Conservation (phyloP, 2,888 invertebrate genomes). For the Seira ritae region DNA sequence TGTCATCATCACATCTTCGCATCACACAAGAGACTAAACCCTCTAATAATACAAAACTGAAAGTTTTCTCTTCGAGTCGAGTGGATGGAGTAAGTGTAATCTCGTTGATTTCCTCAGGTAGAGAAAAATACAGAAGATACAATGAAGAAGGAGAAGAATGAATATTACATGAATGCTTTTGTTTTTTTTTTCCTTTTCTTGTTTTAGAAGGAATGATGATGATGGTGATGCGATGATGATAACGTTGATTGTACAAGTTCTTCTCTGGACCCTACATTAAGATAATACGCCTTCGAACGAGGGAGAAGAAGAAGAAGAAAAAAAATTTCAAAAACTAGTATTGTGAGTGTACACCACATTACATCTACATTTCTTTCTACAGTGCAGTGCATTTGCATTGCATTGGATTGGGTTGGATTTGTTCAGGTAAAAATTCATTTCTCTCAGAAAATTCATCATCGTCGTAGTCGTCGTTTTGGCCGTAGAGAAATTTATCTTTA, state of each 20-base stretch:
- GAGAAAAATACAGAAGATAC: too few relatives aligned
- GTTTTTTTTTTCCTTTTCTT: constrained; percentile 7
- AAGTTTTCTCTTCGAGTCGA: too few relatives aligned
- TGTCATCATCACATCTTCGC: background rate
- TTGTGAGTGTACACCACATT: background rate
- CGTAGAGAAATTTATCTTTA: constrained; percentile 21
- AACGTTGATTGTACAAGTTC: constrained; percentile 18
- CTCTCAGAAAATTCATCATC: background rate
- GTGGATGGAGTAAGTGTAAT: too few relatives aligned
- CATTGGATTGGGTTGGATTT: too few relatives aligned
- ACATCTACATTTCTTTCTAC: too few relatives aligned
- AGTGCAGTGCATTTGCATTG: too few relatives aligned
- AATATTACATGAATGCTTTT: too few relatives aligned
- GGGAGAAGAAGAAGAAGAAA: too few relatives aligned
- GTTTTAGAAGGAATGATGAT: constrained; percentile 13
- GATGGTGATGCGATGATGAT: too few relatives aligned
- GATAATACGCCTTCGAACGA: constrained; percentile 17
- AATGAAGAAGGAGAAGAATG: constrained; percentile 15
- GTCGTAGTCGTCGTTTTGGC: constrained; percentile 16
- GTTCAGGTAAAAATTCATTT: constrained; percentile 16
- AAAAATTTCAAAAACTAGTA: constrained; percentile 1
- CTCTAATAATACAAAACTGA: constrained; percentile 21
- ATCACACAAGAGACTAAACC: constrained; percentile 21
- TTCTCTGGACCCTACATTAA: constrained; percentile 21
- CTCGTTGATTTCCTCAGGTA: constrained; percentile 3